A percentile compares a stretch with the other conserved stretches of the same genome.
Evolutionary conservation across 2,888 invertebrate species (phyloP).

Genomic region (Homarus gammarus): DNA sequence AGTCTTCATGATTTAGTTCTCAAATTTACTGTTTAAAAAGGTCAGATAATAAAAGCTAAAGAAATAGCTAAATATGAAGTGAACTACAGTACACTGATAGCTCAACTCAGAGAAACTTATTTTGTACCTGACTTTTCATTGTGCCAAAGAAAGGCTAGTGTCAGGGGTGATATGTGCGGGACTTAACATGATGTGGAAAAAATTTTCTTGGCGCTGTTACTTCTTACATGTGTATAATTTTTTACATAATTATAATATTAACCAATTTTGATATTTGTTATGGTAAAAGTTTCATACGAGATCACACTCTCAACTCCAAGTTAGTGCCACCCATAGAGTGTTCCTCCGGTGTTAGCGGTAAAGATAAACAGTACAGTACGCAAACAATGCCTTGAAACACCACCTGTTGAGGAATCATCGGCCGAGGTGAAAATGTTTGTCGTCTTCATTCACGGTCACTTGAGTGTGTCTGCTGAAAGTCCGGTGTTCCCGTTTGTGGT

Average conservation of each 20-base stretch:
- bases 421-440: not conserved
- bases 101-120: slow-evolving; percentile 10
- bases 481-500: not conserved
- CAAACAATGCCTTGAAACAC: not conserved
- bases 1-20: not conserved
- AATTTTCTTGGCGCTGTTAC: not conserved
- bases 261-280: not conserved
- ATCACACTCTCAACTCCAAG: not conserved
- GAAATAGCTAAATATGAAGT: not conserved
- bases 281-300: not conserved
- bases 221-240: slow-evolving; percentile 5
- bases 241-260: not conserved
- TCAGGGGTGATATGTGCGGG: slow-evolving; percentile 10
- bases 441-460: too few species aligned
- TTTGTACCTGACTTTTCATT: slow-evolving; percentile 56
- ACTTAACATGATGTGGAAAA: not conserved
- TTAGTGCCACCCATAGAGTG: not conserved
- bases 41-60: not conserved
- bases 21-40: not conserved
- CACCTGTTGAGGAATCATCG: not conserved
- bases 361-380: too few species aligned
- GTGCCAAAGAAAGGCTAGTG: slow-evolving; percentile 65
- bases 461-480: not conserved
- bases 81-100: not conserved
- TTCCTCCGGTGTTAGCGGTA: not conserved